Evolutionary conservation across 1,140 invertebrate genomes (phyloP).

Genomic region (Sminthurides bifidus): DNA sequence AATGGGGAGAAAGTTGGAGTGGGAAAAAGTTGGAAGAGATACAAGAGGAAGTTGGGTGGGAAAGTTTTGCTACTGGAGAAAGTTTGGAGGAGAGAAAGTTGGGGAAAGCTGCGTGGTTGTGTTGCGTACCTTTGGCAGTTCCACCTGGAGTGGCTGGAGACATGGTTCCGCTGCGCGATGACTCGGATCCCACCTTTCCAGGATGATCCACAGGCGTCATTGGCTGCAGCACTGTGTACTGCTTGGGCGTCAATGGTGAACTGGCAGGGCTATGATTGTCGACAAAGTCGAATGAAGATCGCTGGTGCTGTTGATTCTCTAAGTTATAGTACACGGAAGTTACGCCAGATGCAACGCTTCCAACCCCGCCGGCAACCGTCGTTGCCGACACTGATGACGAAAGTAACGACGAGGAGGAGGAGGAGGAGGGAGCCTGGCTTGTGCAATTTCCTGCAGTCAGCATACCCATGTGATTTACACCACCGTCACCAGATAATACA

Average conservation of each 20-base stretch:
- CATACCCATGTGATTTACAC: no score
- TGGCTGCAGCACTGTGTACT: constrained; percentile 37
- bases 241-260: constrained; percentile 34
- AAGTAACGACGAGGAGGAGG: no score
- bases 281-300: constrained; percentile 28
- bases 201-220: constrained; percentile 38
- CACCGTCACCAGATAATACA: no score
- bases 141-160: constrained; percentile 37
- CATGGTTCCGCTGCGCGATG: constrained; percentile 39
- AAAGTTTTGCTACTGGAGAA: constrained; percentile 14
- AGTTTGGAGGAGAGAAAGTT: not conserved
- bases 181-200: constrained; percentile 38
- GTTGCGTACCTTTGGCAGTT: constrained; percentile 36
- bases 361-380: not conserved
- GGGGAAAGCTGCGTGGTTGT: constrained; percentile 12
- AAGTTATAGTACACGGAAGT: constrained; percentile 31
- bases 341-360: constrained; percentile 8
- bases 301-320: constrained; percentile 26
- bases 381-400: no score
- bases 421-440: no score
- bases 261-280: constrained; percentile 33
- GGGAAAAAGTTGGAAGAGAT: not conserved
- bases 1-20: not conserved
- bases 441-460: no score
- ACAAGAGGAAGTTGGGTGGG: constrained; percentile 22